Base-by-base conservation (phyloP, 1,140 invertebrate species). In the Plodia interpunctella region DNA sequence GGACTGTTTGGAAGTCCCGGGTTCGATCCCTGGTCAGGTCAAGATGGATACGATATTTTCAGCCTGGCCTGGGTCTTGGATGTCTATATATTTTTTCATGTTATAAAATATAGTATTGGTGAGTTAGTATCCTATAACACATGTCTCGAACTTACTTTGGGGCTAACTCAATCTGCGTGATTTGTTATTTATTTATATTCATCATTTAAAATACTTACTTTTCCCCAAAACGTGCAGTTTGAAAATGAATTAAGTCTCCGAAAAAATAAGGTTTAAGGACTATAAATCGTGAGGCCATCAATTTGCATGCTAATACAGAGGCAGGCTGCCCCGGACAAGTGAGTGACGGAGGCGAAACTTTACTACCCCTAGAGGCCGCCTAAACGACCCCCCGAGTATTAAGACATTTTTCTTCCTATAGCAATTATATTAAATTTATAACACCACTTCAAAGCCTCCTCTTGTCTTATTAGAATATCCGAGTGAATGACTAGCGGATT, bases 281-380 rank as follows among this genome's bases (percentile, higher is more conserved):
- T 60, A 72, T 75, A 72, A 75, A 77, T 77, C 68, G 61, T 64
- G n/a, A 35, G 61, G 62, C 62, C 70, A 76, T 84, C 76, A 83
- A 82, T 82, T 82, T 84, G 70, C 72, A 80, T 83, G 72, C 74
- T 80, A 83, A 81, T 80, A 70, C 66, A 70, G 69, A 25, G 62
- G 57, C 56, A 51, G 69, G 53, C 63, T 75, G 76, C 28, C 54
- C 15, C 20, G 59, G 78, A 81, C 78, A 81, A 81, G 72, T 81
- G 80, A 85, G 72, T 85, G 82, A 81, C 80, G 76, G 68, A 73
- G 70, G 58, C 66, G 55, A 60, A 75, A 72, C 74, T 75, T 76
- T 63, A 73, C 68, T 73, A 67, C 72, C 70, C 65, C 62, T 65
- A 54, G 60, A 70, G 62, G 35, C 65, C 58, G 60, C 66, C 72